Evolutionary conservation across 1,140 invertebrate species (phyloP), one percentile per base, ranked within the genome.

Genomic region (Drosophila malerkotliana): DNA sequence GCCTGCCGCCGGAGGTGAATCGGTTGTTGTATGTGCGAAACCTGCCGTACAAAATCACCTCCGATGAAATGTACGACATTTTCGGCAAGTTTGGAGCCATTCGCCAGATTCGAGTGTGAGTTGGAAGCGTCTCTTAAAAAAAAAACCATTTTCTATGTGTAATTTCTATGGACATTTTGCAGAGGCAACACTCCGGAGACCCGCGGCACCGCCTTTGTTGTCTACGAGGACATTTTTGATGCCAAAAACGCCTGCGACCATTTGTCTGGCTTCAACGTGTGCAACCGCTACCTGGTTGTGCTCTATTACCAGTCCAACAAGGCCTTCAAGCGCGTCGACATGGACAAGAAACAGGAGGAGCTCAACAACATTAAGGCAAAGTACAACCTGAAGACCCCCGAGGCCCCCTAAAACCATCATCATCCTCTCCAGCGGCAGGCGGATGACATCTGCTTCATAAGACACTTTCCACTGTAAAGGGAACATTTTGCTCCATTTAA

Each of bases 41-140:
- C 93, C 93, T 99, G 51, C 99, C 99, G 0, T 99, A 99, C 90
- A 99, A 99, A 94, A 99, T 99, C 58, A 99, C 98, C 55, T 97
- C 97, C n/a, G 99, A 99, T 93, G 99, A 99, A 95, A 99, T 99
- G 99, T 99, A 99, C 92, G 99, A 99, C 93, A 99, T 99, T 75
- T 99, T 99, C 94, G 99, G 99, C 34, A 99, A 99, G 94, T 99
- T 99, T 94, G 99, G 99, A 90, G 98, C 99, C 12, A 99, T 99
- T 61, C 92, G 99, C 77, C 99, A 99, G 93, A 99, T 99, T 58
- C 93, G 99, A 94, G 97, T 99, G 96, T 98, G 95, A 96, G 97
- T 96, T 68, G 0, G 4, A 15, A 18, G 26, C 18, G 14, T 24
- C 18, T 10, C 6, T n/a, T 21, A 21, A 1, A 6, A 26, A 12